Percentiles rank a stretch among this genome's conserved stretches.
Conservation (phyloP, 53 echinoderm and acorn worm genomes). For the Antedon mediterranea region DNA sequence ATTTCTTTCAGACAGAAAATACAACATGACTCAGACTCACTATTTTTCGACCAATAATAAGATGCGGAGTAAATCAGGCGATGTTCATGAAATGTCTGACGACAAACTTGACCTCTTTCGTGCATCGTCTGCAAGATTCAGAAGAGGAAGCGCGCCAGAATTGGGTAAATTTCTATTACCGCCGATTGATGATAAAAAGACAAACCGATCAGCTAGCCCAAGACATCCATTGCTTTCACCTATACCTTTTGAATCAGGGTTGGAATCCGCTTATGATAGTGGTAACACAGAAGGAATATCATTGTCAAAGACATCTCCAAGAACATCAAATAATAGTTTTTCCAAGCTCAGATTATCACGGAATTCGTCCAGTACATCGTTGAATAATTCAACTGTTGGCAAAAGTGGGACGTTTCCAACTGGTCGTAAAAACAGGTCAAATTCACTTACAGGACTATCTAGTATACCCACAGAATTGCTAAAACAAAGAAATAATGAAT, state of each 20-base stretch:
- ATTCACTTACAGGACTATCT: not conserved
- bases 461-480: not conserved
- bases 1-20: not conserved
- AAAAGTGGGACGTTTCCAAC: not conserved
- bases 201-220: not conserved
- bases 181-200: not conserved
- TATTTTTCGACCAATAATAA: not conserved
- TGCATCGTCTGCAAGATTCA: not conserved
- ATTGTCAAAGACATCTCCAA: not conserved
- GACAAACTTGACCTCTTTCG: not conserved
- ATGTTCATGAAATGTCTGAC: not conserved
- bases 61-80: not conserved
- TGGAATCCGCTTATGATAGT: not conserved
- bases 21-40: not conserved
- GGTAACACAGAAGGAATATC: not conserved
- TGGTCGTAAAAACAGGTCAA: not conserved
- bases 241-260: not conserved
- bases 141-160: not conserved
- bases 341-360: not conserved
- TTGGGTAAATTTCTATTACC: not conserved
- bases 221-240: not conserved
- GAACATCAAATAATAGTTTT: not conserved
- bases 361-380: not conserved
- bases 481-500: not conserved
- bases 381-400: not conserved